Percentiles rank a stretch among this genome's conserved stretches.
Evolutionary conservation across 2,888 invertebrate genomes (phyloP).

Genomic region (Spicauda simplicius): DNA sequence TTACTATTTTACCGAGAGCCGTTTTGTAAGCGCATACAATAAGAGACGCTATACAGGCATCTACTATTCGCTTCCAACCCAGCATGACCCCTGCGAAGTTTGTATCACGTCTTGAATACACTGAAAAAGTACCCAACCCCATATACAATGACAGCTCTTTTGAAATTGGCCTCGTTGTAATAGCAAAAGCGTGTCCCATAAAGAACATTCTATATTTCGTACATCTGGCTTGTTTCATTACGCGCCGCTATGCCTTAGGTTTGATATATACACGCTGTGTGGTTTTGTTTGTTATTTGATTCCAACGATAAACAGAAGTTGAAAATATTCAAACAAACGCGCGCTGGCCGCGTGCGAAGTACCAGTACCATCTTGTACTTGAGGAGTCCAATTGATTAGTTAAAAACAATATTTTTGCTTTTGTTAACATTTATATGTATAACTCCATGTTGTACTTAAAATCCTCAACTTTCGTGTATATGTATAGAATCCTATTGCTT

Average conservation of each 20-base stretch:
- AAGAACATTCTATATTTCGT: constrained; percentile 77
- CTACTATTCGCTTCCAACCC: constrained; percentile 56
- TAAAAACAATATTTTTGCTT: too few species aligned
- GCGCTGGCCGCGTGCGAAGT: background rate
- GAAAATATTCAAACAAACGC: background rate
- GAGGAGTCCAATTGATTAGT: too few species aligned
- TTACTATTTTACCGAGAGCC: constrained; percentile 60
- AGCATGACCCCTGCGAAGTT: constrained; percentile 48
- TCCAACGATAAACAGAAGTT: constrained; percentile 1
- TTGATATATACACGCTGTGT: constrained; percentile 8
- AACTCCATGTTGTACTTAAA: too few species aligned
- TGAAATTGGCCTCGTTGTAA: constrained; percentile 65
- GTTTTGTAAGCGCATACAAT: constrained; percentile 62
- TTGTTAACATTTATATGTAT: too few species aligned
- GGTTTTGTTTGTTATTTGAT: constrained; percentile 5
- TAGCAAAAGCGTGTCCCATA: constrained; percentile 77
- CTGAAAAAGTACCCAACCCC: constrained; percentile 48
- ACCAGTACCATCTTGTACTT: too few species aligned
- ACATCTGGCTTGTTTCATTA: constrained; percentile 79
- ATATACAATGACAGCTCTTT: constrained; percentile 58
- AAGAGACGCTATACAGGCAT: constrained; percentile 56
- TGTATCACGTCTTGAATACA: constrained; percentile 44
- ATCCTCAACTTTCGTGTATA: too few species aligned
- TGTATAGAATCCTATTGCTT: too few species aligned
- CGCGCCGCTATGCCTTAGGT: constrained; percentile 35